Evolutionary conservation across 30 jellyfish, hydroid and myxozoan genomes (phyloP).

Genomic region (Cassiopea andromeda): DNA sequence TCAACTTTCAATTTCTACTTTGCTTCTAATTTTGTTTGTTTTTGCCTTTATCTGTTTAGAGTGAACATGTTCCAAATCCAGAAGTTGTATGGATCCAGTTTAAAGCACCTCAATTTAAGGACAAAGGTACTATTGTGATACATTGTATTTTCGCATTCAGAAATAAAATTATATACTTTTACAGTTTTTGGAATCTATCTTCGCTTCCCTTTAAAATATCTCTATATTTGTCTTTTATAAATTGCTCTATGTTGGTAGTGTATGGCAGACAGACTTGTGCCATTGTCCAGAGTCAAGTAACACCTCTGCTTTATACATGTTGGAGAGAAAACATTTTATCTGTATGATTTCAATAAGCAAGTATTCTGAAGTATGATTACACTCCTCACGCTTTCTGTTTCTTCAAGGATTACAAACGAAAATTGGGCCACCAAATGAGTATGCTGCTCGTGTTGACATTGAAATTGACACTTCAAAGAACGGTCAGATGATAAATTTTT

Average conservation of each 20-base stretch:
- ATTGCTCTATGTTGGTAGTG: too few relatives aligned
- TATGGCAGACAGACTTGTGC: too few relatives aligned
- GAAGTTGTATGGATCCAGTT: conserved; percentile 50
- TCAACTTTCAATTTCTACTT: not conserved
- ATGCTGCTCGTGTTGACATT: conserved; percentile 69
- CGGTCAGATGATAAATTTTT: conserved; percentile 11
- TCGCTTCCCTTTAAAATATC: too few relatives aligned
- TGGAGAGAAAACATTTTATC: too few relatives aligned
- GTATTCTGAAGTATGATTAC: too few relatives aligned
- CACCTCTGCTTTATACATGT: too few relatives aligned
- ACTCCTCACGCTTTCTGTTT: not conserved
- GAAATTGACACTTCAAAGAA: conserved; percentile 55
- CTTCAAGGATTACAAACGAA: conserved; percentile 27
- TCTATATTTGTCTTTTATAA: too few relatives aligned
- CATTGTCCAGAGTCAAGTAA: too few relatives aligned
- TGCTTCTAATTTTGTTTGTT: not conserved
- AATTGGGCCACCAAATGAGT: conserved; percentile 61
- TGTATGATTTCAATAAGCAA: too few relatives aligned
- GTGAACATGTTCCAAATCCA: conserved; percentile 11
- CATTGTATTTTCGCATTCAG: not conserved
- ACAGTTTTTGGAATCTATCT: too few relatives aligned
- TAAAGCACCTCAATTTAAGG: conserved; percentile 55
- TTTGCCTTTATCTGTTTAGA: not conserved
- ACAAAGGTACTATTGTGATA: conserved; percentile 42
- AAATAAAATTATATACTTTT: too few relatives aligned